Conservation (phyloP, 1,140 invertebrate species). For the Colletes gigas region DNA sequence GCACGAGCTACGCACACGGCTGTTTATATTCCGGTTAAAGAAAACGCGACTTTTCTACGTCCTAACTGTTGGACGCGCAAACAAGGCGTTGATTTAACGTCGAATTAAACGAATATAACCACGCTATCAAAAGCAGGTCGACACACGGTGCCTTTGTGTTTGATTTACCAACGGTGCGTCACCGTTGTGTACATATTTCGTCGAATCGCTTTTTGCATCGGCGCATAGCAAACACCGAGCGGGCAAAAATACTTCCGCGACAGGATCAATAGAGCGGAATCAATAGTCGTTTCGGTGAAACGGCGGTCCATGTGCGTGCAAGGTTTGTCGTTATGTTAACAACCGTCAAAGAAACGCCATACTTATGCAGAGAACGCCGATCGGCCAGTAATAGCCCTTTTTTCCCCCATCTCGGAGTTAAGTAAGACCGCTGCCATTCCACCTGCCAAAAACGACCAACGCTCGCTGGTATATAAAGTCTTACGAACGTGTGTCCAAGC, state of each 20-base stretch:
- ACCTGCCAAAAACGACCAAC: constrained; percentile 54
- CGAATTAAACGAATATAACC: not conserved
- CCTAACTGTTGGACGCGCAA: not conserved
- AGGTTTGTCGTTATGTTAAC: constrained; percentile 13
- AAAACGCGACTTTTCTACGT: not conserved
- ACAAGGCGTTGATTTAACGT: not conserved
- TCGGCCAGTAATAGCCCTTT: constrained; percentile 45
- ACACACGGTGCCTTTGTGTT: not conserved
- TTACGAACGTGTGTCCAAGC: constrained; percentile 50
- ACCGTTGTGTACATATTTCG: not conserved
- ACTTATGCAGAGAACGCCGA: constrained; percentile 51
- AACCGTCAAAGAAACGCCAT: constrained; percentile 27
- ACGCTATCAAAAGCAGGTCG: too few species aligned
- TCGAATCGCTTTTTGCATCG: not conserved
- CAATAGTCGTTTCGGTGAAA: constrained; percentile 25
- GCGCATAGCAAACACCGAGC: not conserved
- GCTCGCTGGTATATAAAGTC: constrained; percentile 68
- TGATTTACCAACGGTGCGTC: not conserved
- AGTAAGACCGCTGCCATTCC: constrained; percentile 72
- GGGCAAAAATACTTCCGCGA: constrained; percentile 31
- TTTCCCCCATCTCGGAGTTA: constrained; percentile 58
- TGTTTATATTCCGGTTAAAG: not conserved
- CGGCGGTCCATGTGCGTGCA: constrained; percentile 18
- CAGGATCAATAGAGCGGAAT: constrained; percentile 52
- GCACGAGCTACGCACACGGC: not conserved